Evolutionary conservation across 2,888 invertebrate genomes (phyloP).

Genomic region (Thereva unica): DNA sequence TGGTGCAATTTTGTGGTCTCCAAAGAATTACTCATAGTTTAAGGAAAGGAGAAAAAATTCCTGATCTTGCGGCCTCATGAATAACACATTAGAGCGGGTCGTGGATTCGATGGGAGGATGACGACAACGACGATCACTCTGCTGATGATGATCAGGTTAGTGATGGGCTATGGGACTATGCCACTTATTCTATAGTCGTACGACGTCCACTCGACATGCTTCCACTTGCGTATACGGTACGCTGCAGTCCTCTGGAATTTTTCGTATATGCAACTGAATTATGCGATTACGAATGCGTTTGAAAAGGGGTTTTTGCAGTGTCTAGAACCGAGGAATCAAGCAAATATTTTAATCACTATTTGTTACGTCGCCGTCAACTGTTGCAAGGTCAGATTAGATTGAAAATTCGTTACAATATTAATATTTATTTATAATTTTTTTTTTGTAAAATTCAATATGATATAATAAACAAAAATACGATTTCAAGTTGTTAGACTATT

Average conservation of each 20-base stretch:
- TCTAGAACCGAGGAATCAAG: background rate
- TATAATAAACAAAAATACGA: too few relatives aligned
- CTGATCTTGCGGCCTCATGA: slow-evolving; percentile 39
- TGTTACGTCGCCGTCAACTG: background rate
- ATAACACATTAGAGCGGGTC: slow-evolving; percentile 38
- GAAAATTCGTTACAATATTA: too few relatives aligned
- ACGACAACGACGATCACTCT: slow-evolving; percentile 24
- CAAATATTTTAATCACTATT: slow-evolving; percentile 6
- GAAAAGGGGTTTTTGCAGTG: slow-evolving; percentile 22
- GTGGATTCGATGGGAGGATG: slow-evolving; percentile 25
- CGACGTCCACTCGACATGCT: background rate
- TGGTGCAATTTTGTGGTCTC: slow-evolving; percentile 33
- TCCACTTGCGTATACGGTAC: slow-evolving; percentile 8
- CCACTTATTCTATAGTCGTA: too few relatives aligned
- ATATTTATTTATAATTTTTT: too few relatives aligned
- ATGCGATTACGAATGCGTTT: slow-evolving; percentile 30
- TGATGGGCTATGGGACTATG: slow-evolving; percentile 22
- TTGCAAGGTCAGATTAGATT: background rate
- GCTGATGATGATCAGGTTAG: slow-evolving; percentile 24
- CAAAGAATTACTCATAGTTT: slow-evolving; percentile 39
- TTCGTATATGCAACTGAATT: slow-evolving; percentile 22
- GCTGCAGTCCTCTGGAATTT: slow-evolving; percentile 28
- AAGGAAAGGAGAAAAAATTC: slow-evolving; percentile 29
- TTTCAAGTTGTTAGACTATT: too few relatives aligned
- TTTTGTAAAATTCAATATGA: too few relatives aligned